These are phyloP conservation scores for Zaprionus ornatus DNA, from an alignment of 1,140 invertebrate genomes.

Conservation along the genomic window DNA sequence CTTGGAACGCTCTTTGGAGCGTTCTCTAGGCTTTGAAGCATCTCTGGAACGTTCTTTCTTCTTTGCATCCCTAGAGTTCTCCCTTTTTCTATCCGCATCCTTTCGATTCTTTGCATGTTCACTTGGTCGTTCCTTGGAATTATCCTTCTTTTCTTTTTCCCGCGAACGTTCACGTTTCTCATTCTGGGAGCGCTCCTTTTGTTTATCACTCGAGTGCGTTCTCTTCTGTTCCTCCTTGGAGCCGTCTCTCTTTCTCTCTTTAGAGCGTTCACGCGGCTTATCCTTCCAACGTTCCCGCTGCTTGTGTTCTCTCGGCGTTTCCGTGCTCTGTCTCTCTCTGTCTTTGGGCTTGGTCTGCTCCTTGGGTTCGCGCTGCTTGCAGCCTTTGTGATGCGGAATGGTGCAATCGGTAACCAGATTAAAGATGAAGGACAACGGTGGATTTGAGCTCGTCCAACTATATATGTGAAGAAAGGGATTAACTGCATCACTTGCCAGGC, in stretches of 20 bases:
- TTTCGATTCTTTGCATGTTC: conserved; percentile 4
- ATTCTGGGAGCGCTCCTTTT: conserved; percentile 9
- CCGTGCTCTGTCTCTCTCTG: conserved; percentile 12
- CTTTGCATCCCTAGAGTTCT: background rate
- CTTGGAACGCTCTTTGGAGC: too few species aligned
- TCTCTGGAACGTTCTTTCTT: background rate
- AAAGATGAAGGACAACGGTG: conserved; percentile 45
- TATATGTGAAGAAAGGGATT: background rate
- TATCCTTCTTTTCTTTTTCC: background rate
- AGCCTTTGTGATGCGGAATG: conserved; percentile 51
- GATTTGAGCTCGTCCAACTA: conserved; percentile 59
- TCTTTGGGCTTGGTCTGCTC: conserved; percentile 20
- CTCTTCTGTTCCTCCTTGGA: conserved; percentile 5
- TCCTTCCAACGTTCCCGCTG: conserved; percentile 16
- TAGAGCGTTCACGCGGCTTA: background rate
- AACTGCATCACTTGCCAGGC: background rate
- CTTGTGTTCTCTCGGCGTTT: conserved; percentile 7
- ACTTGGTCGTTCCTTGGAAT: background rate
- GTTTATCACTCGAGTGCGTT: background rate
- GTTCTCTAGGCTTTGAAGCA: background rate
- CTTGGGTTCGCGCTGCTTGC: conserved; percentile 20
- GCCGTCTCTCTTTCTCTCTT: background rate
- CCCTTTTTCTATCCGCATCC: background rate
- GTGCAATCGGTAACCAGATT: conserved; percentile 52
- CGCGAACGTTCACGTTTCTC: background rate